Base-by-base conservation (phyloP, 2,888 invertebrate species). In the Aphrophora alni region DNA sequence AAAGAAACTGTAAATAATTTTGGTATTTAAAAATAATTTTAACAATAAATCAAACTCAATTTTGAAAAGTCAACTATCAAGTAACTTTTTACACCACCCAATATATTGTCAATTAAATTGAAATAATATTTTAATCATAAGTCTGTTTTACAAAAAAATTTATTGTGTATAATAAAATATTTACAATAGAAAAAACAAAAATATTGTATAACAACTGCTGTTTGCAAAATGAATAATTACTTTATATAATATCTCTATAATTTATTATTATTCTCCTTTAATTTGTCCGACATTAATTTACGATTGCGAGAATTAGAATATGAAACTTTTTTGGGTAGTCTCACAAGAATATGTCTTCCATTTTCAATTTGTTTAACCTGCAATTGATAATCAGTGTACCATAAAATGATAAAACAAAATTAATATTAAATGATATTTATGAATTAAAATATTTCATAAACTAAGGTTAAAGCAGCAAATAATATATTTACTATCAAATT, bases 321-420 rank as follows among this genome's bases (percentile, higher is more conserved):
- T 2, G 59, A 21, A n/a, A 59, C 59, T 4, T 59, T 59, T 59
- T 59, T 59, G 1, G 59, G 59, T 14, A 59, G 14, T 59, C 59
- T 59, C 59, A 59, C 59, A 59, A 59, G 59, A 21, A 59, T 59
- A 59, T 59, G 21, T 59, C 59, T n/a, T 59, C 59, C 59, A n/a
- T 21, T 59, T 59, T 59, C 59, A 59, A 21, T 59, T 59, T 59
- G n/a, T 59, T 59, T 3, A 21, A 59, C 59, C 59, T 59, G 59
- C 21, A 59, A 59, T 59, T 59, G 59, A 59, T 59, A 21, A 59
- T 59, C 21, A 59, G 12, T 59, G 21, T 21, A 59, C 59, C 21
- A 59, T 21, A 59, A 44, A 44, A 14, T 14, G 8, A 3, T 14
- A 44, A 17, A 44, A 44, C 3, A 7, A 7, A 44, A 44, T 14